Evolutionary conservation across 2,797 vertebrate genomes (phyloP).

Genomic region (Rhinichthys osculus): DNA sequence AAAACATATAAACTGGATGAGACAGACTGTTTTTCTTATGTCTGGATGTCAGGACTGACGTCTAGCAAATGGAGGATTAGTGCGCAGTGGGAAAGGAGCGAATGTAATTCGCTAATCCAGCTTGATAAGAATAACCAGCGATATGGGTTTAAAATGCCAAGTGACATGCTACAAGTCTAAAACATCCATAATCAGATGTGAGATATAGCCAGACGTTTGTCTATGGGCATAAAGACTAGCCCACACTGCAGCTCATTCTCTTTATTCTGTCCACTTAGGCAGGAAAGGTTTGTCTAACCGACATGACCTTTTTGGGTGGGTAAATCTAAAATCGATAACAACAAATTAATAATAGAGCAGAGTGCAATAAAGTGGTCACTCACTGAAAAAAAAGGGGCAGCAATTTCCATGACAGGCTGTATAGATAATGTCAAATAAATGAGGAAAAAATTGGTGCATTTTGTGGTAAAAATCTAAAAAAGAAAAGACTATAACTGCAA

Average conservation of each 20-base stretch:
- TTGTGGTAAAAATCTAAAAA: neutral
- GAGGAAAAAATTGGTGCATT: neutral
- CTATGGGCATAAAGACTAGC: neutral
- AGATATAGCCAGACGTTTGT: neutral
- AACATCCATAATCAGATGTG: neutral
- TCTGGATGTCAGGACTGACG: neutral
- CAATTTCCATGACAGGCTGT: neutral
- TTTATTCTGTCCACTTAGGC: neutral
- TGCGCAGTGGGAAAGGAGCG: neutral
- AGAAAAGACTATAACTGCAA: neutral
- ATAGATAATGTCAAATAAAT: neutral
- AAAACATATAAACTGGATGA: neutral
- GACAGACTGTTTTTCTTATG: neutral
- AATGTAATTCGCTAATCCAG: constrained; percentile 6
- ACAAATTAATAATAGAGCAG: neutral
- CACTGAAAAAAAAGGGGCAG: neutral
- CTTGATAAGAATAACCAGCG: neutral
- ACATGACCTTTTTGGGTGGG: neutral
- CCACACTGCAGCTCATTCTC: neutral
- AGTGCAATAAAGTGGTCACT: neutral
- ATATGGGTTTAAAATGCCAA: neutral
- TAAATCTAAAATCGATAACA: neutral
- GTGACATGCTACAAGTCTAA: neutral
- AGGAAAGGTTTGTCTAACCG: neutral
- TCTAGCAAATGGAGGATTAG: constrained; percentile 12